These are phyloP conservation scores for Dendroctonus ponderosae DNA, from an alignment of 1,140 invertebrate species.

Conservation along the genomic window DNA sequence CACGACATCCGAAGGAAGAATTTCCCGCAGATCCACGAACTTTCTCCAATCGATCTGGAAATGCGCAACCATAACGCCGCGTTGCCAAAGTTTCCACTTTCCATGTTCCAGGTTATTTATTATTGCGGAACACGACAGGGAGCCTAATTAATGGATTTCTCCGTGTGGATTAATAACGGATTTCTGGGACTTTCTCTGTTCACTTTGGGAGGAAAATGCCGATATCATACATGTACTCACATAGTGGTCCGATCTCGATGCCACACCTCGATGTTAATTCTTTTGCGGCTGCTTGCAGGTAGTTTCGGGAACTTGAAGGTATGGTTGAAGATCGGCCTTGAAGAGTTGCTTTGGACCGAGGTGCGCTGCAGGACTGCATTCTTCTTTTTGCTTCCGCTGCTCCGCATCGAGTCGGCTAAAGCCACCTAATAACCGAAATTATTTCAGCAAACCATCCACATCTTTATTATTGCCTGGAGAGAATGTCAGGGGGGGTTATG, in stretches of 20 bases:
- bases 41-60: conserved; percentile 24
- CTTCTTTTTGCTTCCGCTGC: conserved; percentile 37
- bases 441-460: too few relatives aligned
- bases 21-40: neutral
- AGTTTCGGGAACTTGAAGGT: conserved; percentile 50
- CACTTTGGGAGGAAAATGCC: neutral
- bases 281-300: conserved; percentile 36
- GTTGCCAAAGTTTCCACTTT: conserved; percentile 17
- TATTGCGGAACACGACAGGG: conserved; percentile 15
- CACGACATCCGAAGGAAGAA: too few relatives aligned
- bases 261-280: conserved; percentile 55
- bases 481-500: too few relatives aligned
- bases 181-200: neutral
- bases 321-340: conserved; percentile 54
- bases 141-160: conserved; percentile 7
- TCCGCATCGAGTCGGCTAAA: conserved; percentile 38
- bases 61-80: conserved; percentile 18
- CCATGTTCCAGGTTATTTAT: conserved; percentile 11
- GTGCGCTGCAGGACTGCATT: conserved; percentile 52
- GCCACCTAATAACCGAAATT: conserved; percentile 39
- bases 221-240: conserved; percentile 45
- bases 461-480: too few relatives aligned
- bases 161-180: neutral
- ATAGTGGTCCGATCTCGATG: conserved; percentile 55
- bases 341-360: conserved; percentile 55